Percentiles rank a stretch among this genome's conserved stretches.
These are phyloP conservation scores for Remorina albescens DNA, from an alignment of 2,797 vertebrate species.

Conservation along the genomic window DNA sequence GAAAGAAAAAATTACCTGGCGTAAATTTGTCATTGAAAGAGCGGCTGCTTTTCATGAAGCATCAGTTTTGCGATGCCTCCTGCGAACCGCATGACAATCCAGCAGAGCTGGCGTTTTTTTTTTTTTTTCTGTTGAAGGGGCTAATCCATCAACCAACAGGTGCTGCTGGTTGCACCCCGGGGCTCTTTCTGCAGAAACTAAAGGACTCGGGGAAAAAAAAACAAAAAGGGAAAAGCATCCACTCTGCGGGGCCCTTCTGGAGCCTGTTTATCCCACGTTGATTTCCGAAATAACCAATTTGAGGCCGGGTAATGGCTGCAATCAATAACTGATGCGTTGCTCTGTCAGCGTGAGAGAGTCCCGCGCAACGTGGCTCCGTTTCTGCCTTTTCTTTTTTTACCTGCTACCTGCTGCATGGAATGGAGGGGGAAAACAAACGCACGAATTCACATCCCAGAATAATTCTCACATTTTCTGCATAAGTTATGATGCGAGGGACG, in stretches of 20 bases:
- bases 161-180: slow-evolving; percentile 58
- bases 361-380: slow-evolving; percentile 40
- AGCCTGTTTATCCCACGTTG: slow-evolving; percentile 46
- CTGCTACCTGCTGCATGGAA: background rate
- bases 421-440: background rate
- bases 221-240: too few species aligned
- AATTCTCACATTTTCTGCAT: background rate
- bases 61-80: background rate
- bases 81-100: slow-evolving; percentile 20
- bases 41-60: background rate
- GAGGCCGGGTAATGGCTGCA: slow-evolving; percentile 58
- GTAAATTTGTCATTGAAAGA: background rate
- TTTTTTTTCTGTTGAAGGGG: too few species aligned
- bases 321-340: slow-evolving; percentile 75
- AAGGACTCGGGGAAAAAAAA: slow-evolving; percentile 54
- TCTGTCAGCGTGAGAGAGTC: slow-evolving; percentile 20
- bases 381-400: slow-evolving; percentile 12
- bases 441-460: background rate
- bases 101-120: too few species aligned
- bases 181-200: slow-evolving; percentile 66
- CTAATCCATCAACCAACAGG: slow-evolving; percentile 70
- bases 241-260: slow-evolving; percentile 39
- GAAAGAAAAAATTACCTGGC: background rate
- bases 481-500: background rate
- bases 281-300: slow-evolving; percentile 63